These are phyloP conservation scores for Flexamia atlantica DNA, from an alignment of 2,888 invertebrate genomes.

Conservation along the genomic window DNA sequence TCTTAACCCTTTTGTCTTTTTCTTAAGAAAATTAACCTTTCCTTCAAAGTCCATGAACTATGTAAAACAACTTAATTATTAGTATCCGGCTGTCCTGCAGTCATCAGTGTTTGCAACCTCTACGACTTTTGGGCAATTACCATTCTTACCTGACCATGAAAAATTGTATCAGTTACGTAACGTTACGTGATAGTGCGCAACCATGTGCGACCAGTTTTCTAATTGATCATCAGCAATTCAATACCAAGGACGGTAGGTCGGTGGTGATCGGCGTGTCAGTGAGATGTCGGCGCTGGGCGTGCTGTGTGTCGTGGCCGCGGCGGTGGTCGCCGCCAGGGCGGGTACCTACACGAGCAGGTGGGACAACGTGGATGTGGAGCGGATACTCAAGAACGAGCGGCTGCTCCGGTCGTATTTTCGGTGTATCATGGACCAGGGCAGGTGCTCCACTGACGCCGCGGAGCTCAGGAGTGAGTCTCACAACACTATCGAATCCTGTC, in stretches of 20 bases:
- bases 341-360: conserved; percentile 66
- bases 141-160: background rate
- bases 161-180: background rate
- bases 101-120: no score
- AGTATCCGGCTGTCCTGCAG: no score
- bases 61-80: no score
- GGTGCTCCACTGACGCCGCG: conserved; percentile 69
- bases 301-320: background rate
- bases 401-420: conserved; percentile 70
- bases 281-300: background rate
- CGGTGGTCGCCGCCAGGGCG: background rate
- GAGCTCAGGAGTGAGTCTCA: conserved; percentile 68
- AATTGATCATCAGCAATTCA: conserved; percentile 3
- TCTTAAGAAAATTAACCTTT: no score
- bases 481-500: no score
- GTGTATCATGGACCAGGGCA: conserved; percentile 70
- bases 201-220: background rate
- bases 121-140: no score
- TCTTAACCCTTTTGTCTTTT: no score
- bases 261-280: background rate
- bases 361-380: conserved; percentile 69
- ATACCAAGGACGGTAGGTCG: background rate
- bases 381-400: conserved; percentile 69
- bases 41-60: no score
- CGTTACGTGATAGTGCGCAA: no score